Conservation (phyloP, 2,113 vertebrate species). For the Pituophis catenifer region DNA sequence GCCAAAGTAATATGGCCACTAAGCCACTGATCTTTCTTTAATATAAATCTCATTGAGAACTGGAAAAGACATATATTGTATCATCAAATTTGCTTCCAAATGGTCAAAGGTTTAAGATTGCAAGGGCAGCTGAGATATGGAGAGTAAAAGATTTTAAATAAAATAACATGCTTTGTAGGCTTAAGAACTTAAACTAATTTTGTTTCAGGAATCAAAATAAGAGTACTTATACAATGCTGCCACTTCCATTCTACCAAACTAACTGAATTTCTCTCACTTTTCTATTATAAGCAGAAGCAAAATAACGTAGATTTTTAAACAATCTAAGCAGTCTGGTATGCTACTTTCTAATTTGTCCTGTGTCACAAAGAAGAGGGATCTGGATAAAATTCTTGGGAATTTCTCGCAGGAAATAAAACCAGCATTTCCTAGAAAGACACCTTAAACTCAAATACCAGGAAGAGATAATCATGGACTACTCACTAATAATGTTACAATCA, state of each 20-base stretch:
- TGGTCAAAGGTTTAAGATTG: background rate
- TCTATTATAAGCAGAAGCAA: background rate
- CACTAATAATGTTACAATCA: background rate
- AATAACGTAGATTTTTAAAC: background rate
- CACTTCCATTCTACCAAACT: background rate
- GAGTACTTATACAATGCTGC: background rate
- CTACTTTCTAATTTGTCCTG: background rate
- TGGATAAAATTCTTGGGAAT: background rate
- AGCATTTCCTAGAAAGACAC: background rate
- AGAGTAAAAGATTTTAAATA: background rate
- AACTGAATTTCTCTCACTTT: background rate
- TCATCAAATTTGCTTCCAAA: background rate
- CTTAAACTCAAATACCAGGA: background rate
- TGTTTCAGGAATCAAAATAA: background rate
- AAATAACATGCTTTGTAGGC: background rate
- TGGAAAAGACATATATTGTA: background rate
- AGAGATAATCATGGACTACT: background rate
- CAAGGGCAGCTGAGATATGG: background rate
- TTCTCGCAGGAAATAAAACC: background rate
- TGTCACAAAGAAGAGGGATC: background rate
- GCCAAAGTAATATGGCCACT: background rate
- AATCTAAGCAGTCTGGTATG: background rate
- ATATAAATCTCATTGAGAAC: background rate
- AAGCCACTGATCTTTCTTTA: background rate
- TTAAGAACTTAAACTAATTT: background rate